Evolutionary conservation across 2,888 invertebrate genomes (phyloP).

Genomic region (Leptopilina syphax): DNA sequence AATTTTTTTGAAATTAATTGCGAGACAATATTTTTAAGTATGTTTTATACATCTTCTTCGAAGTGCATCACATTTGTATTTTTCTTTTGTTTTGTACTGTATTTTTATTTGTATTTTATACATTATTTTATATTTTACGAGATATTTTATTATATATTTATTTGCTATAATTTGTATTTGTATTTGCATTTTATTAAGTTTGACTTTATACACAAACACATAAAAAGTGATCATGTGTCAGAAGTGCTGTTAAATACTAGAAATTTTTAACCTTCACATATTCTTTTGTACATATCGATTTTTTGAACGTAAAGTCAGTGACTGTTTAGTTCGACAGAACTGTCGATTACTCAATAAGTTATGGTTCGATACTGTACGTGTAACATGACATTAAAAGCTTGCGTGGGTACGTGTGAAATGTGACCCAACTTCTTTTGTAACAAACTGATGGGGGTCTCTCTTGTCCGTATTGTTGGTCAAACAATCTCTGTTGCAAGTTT

Average conservation of each 20-base stretch:
- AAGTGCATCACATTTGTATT: too few species aligned
- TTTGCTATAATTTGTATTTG: too few species aligned
- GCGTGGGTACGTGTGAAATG: conserved; percentile 51
- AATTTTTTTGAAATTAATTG: too few species aligned
- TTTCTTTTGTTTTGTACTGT: too few species aligned
- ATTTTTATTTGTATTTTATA: too few species aligned
- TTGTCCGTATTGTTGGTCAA: conserved; percentile 22
- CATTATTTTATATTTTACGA: too few species aligned
- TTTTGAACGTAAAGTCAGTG: neutral
- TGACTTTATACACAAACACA: too few species aligned
- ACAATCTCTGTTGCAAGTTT: conserved; percentile 25
- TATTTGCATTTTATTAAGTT: too few species aligned
- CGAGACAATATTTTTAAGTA: too few species aligned
- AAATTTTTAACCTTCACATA: conserved; percentile 10
- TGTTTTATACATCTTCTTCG: too few species aligned
- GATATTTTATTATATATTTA: too few species aligned
- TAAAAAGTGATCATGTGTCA: too few species aligned
- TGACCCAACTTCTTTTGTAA: conserved; percentile 38
- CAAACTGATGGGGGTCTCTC: conserved; percentile 20
- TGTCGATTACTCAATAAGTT: conserved; percentile 63
- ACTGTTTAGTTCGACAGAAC: conserved; percentile 17
- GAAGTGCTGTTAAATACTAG: neutral
- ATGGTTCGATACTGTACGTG: conserved; percentile 54
- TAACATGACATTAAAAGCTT: conserved; percentile 57
- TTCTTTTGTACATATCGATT: neutral